Evolutionary conservation across 2,797 vertebrate genomes (phyloP).

Genomic region (Nyctalus aviator): DNA sequence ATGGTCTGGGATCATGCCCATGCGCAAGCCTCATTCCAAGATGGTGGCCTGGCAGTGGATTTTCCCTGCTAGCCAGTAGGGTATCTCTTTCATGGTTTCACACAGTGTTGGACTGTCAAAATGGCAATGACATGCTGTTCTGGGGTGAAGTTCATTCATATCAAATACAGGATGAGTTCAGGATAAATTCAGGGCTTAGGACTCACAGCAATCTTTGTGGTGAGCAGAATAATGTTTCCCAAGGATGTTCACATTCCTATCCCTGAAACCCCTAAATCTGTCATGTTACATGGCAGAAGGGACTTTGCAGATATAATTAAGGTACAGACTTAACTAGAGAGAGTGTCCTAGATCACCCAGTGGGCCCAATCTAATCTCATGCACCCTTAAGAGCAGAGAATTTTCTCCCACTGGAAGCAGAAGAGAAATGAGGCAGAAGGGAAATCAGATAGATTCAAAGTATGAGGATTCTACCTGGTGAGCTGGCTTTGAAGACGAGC

Average conservation of each 20-base stretch:
- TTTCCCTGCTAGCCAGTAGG: not conserved
- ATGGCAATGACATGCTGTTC: not conserved
- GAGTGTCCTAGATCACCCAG: not conserved
- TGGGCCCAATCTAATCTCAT: not conserved
- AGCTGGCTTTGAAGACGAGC: not conserved
- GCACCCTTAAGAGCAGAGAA: not conserved
- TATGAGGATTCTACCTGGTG: not conserved
- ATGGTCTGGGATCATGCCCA: not conserved
- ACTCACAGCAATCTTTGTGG: not conserved
- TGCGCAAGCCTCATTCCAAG: not conserved
- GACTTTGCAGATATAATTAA: constrained; percentile 15
- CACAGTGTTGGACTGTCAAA: not conserved
- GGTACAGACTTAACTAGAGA: not conserved
- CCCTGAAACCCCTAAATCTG: not conserved
- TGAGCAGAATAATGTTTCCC: not conserved
- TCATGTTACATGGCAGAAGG: not conserved
- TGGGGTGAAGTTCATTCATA: not conserved
- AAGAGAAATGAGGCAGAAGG: not conserved
- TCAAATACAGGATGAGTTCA: not conserved
- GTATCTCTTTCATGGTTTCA: not conserved
- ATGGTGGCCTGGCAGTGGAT: not conserved
- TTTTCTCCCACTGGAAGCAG: not conserved
- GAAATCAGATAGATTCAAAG: not conserved
- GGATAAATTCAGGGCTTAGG: not conserved
- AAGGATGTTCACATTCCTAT: not conserved